A percentile compares a stretch with the other conserved stretches of the same genome.
Evolutionary conservation across 2,113 vertebrate species (phyloP).

Genomic region (Myanophis thanlyinensis): DNA sequence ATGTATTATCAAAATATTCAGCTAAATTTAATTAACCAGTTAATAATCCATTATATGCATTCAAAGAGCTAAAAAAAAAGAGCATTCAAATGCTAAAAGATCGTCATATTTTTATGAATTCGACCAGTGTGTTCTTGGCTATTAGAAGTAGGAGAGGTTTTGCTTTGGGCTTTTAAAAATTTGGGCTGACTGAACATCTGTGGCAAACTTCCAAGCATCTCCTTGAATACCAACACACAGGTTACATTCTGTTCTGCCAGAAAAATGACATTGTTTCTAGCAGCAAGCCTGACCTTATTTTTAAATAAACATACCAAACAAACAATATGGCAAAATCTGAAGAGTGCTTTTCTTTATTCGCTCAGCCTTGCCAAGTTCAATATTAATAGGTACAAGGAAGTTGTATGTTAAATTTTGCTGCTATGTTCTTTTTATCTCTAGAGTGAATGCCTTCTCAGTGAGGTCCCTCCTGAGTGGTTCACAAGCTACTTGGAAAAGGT

Average conservation of each 20-base stretch:
- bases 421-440: conserved; percentile 25
- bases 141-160: background rate
- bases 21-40: background rate
- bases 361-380: background rate
- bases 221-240: background rate
- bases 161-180: background rate
- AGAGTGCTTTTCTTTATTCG: background rate
- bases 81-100: background rate
- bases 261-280: background rate
- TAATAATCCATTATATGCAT: background rate
- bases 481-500: conserved; percentile 93
- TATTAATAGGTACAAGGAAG: background rate
- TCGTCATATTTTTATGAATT: background rate
- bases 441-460: conserved; percentile 47
- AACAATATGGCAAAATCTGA: background rate
- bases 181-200: background rate
- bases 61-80: too few relatives aligned
- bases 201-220: background rate
- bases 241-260: background rate
- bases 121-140: background rate
- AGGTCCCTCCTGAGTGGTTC: conserved; percentile 92
- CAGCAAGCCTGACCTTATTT: background rate
- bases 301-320: background rate
- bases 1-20: background rate
- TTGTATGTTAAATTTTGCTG: background rate